These are phyloP conservation scores for Xyrichtys novacula DNA, from an alignment of 2,797 vertebrate genomes.

Conservation along the genomic window DNA sequence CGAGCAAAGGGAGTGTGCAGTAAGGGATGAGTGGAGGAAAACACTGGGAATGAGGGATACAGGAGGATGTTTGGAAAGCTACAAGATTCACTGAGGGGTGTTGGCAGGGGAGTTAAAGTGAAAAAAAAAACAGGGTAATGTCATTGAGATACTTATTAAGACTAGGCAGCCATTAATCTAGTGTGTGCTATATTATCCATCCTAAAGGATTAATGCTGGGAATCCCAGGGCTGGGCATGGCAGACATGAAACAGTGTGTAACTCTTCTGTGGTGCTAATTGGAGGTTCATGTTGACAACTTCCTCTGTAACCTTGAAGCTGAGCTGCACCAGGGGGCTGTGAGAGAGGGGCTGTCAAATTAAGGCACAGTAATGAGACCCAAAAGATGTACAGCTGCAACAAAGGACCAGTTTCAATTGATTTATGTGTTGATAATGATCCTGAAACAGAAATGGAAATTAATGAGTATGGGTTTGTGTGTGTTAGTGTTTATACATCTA, in stretches of 20 bases:
- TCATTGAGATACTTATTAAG: slow-evolving; percentile 48
- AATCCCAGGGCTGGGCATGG: slow-evolving; percentile 32
- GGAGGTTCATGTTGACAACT: slow-evolving; percentile 57
- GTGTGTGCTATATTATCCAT: slow-evolving; percentile 51
- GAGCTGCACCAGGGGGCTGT: slow-evolving; percentile 6
- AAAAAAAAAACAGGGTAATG: slow-evolving; percentile 15
- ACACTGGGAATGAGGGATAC: slow-evolving; percentile 13
- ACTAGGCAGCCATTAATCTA: slow-evolving; percentile 38
- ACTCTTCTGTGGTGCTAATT: slow-evolving; percentile 46
- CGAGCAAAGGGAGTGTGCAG: slow-evolving; percentile 30
- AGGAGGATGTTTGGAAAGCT: slow-evolving; percentile 22
- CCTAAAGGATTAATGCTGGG: slow-evolving; percentile 31
- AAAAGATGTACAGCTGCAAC: neutral
- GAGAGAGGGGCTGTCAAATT: slow-evolving; percentile 32
- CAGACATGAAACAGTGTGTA: slow-evolving; percentile 33
- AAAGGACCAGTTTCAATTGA: neutral
- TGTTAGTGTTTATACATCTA: too few relatives aligned
- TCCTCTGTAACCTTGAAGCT: slow-evolving; percentile 44
- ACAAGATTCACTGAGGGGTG: neutral
- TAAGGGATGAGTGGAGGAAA: slow-evolving; percentile 22
- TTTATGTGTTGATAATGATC: slow-evolving; percentile 7
- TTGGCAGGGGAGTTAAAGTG: slow-evolving; percentile 23
- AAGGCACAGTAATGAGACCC: slow-evolving; percentile 15
- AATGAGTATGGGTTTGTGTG: too few relatives aligned
- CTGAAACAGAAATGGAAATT: neutral